A percentile compares a stretch with the other conserved stretches of the same genome.
phyloP scores from a whole-genome alignment of 2,888 invertebrate genomes.

The Hybos culiciformis region DNA sequence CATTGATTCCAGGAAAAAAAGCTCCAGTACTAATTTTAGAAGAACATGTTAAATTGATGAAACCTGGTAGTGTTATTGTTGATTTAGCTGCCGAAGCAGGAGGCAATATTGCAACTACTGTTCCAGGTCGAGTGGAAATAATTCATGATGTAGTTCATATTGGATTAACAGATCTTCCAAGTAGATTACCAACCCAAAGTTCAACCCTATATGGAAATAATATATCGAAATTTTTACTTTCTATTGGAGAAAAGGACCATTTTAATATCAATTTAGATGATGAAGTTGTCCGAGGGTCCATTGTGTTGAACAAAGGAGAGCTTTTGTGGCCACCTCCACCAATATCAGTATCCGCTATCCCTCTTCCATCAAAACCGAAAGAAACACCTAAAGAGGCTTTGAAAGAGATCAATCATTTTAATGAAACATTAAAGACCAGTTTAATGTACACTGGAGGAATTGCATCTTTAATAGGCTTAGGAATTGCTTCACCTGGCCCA shows the following conservation, averaged over 20 bases:
- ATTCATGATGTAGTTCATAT: slow-evolving; percentile 73
- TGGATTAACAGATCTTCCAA: slow-evolving; percentile 73
- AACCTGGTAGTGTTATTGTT: slow-evolving; percentile 78
- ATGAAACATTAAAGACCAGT: slow-evolving; percentile 51
- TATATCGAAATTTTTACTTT: slow-evolving; percentile 68
- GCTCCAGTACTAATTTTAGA: slow-evolving; percentile 45
- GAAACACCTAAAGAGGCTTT: slow-evolving; percentile 35
- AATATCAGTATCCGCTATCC: slow-evolving; percentile 40
- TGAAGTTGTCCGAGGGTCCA: slow-evolving; percentile 74
- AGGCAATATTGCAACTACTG: slow-evolving; percentile 71
- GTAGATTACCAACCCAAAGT: slow-evolving; percentile 72
- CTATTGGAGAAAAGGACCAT: slow-evolving; percentile 47
- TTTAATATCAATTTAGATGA: slow-evolving; percentile 69
- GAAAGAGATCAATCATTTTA: slow-evolving; percentile 47
- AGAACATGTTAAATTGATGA: slow-evolving; percentile 43
- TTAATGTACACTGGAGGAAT: slow-evolving; percentile 56
- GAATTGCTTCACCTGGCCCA: slow-evolving; percentile 64
- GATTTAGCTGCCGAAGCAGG: slow-evolving; percentile 83
- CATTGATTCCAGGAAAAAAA: slow-evolving; percentile 74
- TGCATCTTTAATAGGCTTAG: slow-evolving; percentile 53
- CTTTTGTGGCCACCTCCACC: slow-evolving; percentile 71
- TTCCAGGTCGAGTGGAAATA: slow-evolving; percentile 57
- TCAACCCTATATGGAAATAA: slow-evolving; percentile 84
- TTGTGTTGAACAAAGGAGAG: slow-evolving; percentile 60
- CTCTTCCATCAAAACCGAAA: slow-evolving; percentile 27